Evolutionary conservation across 1,140 invertebrate species (phyloP).

Genomic region (Uloborus diversus): DNA sequence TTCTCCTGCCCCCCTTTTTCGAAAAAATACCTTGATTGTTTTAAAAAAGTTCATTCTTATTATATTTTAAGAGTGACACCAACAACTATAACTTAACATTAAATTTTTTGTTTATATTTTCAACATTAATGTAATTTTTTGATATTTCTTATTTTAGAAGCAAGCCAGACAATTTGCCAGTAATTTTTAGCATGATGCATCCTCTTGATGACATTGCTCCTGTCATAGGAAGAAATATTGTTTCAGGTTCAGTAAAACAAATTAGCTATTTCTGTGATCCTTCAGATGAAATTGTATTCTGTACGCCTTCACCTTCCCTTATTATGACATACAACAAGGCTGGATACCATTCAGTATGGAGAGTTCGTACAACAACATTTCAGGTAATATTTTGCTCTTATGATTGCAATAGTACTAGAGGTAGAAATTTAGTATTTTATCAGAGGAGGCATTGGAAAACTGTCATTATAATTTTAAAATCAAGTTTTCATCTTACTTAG

Average conservation of each 20-base stretch:
- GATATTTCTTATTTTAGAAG: conserved; percentile 22
- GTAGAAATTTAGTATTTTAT: too few species aligned
- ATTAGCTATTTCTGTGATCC: conserved; percentile 72
- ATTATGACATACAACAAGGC: conserved; percentile 79
- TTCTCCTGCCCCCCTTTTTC: too few species aligned
- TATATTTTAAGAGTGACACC: too few species aligned
- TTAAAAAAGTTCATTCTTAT: too few species aligned
- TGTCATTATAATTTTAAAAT: too few species aligned
- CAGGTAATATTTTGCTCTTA: conserved; percentile 70
- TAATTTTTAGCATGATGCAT: conserved; percentile 84
- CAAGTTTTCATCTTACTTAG: too few species aligned
- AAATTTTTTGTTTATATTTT: not conserved
- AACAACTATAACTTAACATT: too few species aligned
- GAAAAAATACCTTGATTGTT: too few species aligned
- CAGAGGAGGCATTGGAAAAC: too few species aligned
- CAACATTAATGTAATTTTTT: not conserved
- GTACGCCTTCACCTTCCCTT: conserved; percentile 73
- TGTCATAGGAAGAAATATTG: conserved; percentile 71
- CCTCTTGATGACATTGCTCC: conserved; percentile 89
- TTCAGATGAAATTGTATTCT: conserved; percentile 73
- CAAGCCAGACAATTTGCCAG: conserved; percentile 65
- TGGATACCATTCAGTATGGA: conserved; percentile 83
- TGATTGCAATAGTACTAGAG: not conserved
- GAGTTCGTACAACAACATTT: conserved; percentile 76
- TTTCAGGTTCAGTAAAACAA: not conserved